phyloP scores from a whole-genome alignment of 2,797 vertebrate genomes.

The Hipposideros larvatus region DNA sequence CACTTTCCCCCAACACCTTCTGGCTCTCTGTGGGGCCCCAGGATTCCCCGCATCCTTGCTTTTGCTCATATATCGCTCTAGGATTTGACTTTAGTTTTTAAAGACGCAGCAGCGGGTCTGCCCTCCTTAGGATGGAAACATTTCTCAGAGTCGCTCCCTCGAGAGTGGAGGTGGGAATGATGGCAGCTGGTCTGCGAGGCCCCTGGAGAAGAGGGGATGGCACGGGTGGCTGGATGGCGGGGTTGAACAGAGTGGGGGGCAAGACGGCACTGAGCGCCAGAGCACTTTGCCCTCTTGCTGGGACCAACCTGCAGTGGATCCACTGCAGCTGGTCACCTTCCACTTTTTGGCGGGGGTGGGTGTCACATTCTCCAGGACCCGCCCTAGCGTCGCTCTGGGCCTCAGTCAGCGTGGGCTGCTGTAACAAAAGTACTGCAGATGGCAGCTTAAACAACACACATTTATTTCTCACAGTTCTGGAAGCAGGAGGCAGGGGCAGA shows the following conservation, averaged over 20 bases:
- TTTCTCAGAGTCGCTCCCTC: background rate
- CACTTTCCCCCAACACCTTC: rapidly evolving
- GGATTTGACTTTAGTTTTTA: background rate
- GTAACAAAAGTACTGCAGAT: background rate
- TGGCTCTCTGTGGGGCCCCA: background rate
- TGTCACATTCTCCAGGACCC: rapidly evolving
- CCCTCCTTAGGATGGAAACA: background rate
- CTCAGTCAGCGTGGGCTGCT: background rate
- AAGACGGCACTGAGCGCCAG: rapidly evolving
- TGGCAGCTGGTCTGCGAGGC: background rate
- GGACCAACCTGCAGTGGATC: rapidly evolving
- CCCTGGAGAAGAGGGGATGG: rapidly evolving
- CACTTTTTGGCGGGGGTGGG: rapidly evolving
- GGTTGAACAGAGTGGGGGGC: background rate
- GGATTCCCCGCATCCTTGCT: background rate
- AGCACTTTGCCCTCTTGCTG: background rate
- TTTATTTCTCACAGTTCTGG: background rate
- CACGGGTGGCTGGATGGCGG: rapidly evolving
- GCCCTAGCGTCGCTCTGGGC: background rate
- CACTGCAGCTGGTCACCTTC: background rate
- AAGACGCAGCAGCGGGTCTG: background rate
- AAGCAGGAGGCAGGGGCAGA: background rate
- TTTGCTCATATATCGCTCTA: background rate
- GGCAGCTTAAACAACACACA: background rate
- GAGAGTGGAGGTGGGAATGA: background rate